Evolutionary conservation across 92 coral and sea anemone species (phyloP).

Genomic region (Zoanthus solanderi): DNA sequence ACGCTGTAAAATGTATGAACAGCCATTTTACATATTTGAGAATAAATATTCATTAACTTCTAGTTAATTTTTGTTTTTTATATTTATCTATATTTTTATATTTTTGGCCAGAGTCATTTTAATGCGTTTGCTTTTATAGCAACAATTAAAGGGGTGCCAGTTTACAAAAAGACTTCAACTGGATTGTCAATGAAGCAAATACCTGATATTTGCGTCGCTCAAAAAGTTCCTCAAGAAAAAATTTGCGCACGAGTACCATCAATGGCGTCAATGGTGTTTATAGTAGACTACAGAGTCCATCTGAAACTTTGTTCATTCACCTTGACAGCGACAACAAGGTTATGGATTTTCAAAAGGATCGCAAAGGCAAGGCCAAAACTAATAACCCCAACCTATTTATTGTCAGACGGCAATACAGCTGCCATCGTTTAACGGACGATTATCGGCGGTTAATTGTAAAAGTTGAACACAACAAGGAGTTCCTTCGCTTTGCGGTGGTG

Average conservation of each 20-base stretch:
- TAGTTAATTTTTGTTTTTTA: too few species aligned
- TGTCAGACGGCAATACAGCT: conserved; percentile 39
- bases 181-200: conserved; percentile 53
- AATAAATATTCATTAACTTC: too few species aligned
- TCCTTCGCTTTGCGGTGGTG: conserved; percentile 41
- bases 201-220: conserved; percentile 50
- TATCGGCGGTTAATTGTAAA: conserved; percentile 43
- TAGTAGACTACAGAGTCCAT: conserved; percentile 44
- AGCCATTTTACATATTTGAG: too few species aligned
- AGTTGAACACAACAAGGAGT: conserved; percentile 24
- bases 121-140: too few species aligned
- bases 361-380: not conserved
- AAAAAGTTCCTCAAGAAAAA: conserved; percentile 30
- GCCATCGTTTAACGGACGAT: conserved; percentile 49
- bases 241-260: conserved; percentile 49
- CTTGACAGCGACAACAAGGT: conserved; percentile 28
- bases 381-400: too few species aligned
- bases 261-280: conserved; percentile 30
- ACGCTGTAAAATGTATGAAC: too few species aligned
- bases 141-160: not conserved
- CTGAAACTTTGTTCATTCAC: conserved; percentile 31
- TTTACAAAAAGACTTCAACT: conserved; percentile 32
- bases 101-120: too few species aligned
- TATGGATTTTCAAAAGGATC: not conserved
- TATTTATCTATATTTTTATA: too few species aligned